Conservation (phyloP, 2,113 vertebrate genomes). For the Mesitornis unicolor region DNA sequence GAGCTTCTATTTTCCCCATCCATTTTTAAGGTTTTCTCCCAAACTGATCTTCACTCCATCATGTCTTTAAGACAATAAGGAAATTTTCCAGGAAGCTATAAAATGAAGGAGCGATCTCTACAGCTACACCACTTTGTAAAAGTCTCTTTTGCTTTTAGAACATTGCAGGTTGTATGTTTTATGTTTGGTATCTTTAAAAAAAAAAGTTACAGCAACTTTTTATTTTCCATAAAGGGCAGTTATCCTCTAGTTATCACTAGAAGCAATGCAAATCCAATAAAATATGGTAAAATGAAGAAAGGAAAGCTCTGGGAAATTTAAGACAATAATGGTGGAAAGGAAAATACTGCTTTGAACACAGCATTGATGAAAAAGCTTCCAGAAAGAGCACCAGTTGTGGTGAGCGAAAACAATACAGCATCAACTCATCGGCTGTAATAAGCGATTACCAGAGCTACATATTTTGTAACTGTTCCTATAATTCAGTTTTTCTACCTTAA, state of each 20-base stretch:
- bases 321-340: neutral
- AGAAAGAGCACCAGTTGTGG: neutral
- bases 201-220: neutral
- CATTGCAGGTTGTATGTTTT: neutral
- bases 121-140: neutral
- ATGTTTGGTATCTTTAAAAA: neutral
- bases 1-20: neutral
- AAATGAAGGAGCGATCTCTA: neutral
- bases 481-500: neutral
- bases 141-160: neutral
- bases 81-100: neutral
- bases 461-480: neutral
- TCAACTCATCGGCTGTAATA: neutral
- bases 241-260: neutral
- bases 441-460: neutral
- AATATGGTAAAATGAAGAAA: neutral
- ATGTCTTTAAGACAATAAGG: neutral
- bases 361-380: neutral
- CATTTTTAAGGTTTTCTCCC: neutral
- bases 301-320: neutral
- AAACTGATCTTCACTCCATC: neutral
- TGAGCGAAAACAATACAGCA: fast-evolving
- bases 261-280: neutral
- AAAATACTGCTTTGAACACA: neutral
- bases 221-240: neutral